Conservation (phyloP, 2,797 vertebrate species). For the Hirundo rustica region DNA sequence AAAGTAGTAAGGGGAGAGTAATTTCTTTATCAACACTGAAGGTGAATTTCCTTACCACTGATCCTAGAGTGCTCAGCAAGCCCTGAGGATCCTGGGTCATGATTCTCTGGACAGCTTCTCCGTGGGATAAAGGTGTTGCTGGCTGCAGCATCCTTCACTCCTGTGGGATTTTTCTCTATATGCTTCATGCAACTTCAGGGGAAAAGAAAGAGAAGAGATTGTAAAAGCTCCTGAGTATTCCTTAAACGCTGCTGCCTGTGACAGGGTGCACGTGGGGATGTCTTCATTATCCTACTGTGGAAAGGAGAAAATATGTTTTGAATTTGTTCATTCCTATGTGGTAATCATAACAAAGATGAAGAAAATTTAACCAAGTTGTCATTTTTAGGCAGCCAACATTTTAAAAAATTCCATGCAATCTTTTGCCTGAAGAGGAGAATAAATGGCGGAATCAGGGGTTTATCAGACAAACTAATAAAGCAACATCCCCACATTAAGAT, state of each 20-base stretch:
- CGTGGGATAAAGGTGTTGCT: not conserved
- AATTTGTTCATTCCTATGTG: not conserved
- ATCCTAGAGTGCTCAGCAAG: not conserved
- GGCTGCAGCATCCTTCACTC: rapidly evolving
- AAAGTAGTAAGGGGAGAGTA: not conserved
- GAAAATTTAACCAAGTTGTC: not conserved
- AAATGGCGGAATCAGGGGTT: not conserved
- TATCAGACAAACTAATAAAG: not conserved
- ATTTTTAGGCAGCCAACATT: not conserved
- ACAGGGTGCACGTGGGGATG: not conserved
- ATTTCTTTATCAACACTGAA: not conserved
- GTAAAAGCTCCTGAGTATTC: not conserved
- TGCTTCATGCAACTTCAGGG: not conserved
- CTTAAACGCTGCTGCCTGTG: not conserved
- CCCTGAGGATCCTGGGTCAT: not conserved
- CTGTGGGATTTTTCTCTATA: not conserved
- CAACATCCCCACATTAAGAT: not conserved
- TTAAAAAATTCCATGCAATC: not conserved
- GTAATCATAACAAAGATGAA: not conserved
- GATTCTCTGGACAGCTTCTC: not conserved
- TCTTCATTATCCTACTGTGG: not conserved
- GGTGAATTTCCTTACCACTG: not conserved
- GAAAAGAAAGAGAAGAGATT: not conserved
- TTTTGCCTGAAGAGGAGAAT: not conserved
- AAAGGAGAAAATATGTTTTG: not conserved